Base-by-base conservation (phyloP, 1,140 invertebrate genomes). In the Drosophila neocordata region DNA sequence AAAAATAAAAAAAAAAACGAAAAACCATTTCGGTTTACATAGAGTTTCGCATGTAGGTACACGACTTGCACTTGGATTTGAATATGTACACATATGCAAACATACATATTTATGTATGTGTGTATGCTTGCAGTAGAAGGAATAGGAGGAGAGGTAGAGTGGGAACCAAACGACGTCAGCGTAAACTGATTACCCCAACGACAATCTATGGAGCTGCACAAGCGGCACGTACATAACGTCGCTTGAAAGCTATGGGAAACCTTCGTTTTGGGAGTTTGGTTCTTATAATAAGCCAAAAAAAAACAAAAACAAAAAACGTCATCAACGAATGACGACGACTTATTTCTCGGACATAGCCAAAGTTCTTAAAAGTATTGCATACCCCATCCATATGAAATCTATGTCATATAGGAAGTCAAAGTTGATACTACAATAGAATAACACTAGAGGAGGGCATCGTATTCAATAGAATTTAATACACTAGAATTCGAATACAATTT, bases 121-220 rank as follows among this genome's bases (percentile, higher is more conserved):
- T 31, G 27, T 31, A 31, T 31, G 27, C 27, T 6, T 31, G 27
- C 27, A 31, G 64, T 37, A 57, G 59, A 53, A 66, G 48, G 37
- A 61, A 62, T 70, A 37, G 27, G 4, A 41, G 7, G 24, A 11
- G 44, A 31, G 63, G 57, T 58, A 38, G n/a, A 82, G 75, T 81
- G 67, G 72, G 67, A 69, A 63, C 56, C 60, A 59, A 80, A 88
- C 82, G 62, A 79, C 82, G 82, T 87, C 82, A 87, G 82, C 82
- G 82, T 87, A 87, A 88, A 87, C 82, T 87, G 82, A 87, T 87
- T 87, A 83, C 83, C 68, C 72, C 51, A 56, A 69, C 65, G 63
- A 48, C 41, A 48, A 82, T 79, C 78, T 79, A 81, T 69, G 69
- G 73, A 58, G 77, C 79, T 73, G 72, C 59, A 84, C 57, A 61